Evolutionary conservation across 2,888 invertebrate species (phyloP), one percentile per base, ranked within the genome.

Genomic region (Rhagium mordax): DNA sequence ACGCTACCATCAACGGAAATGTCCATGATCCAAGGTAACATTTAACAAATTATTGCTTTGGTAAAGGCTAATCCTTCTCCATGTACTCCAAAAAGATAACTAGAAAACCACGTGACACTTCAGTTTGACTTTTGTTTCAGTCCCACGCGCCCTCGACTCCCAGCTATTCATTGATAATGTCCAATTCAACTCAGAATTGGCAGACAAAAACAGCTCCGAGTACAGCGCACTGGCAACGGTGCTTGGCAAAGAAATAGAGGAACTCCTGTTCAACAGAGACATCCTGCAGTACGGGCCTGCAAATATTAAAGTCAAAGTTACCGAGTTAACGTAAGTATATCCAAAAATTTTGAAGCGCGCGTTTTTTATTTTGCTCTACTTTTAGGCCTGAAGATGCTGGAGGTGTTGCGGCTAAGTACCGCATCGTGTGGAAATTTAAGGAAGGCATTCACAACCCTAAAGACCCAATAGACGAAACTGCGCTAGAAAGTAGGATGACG

Each of bases 101-200:
- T 24, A 4, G 6, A 24, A 24, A 24, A 24, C 6, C 3, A 24
- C 24, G 6, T 24, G 24, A 24, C 6, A 24, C 24, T 53, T 49
- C 48, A 51, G n/a, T 67, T 55, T 60, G 8, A 21, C 8, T 47
- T 61, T 8, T 21, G n/a, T 74, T 76, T 15, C 20, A 91, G 94
- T 95, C 76, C 93, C 94, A 64, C 89, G 91, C 83, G 92, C 93
- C 2, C 83, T 94, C 53, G 93, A 94, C 86, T 94, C 94, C 2
- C 90, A 92, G 81, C 84, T 95, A 68, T 91, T 87, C 71, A 90
- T 95, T 41, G 92, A 93, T 79, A 93, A 94, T 83, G 89, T 93
- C 79, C 89, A 91, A 53, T 94, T 91, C 86, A 89, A 89, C 8
- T 87, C 90, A 1, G 91, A 90, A 20, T 88, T 94, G 53, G 86